Evolutionary conservation across 2,797 vertebrate species (phyloP).

Genomic region (Diceros bicornis): DNA sequence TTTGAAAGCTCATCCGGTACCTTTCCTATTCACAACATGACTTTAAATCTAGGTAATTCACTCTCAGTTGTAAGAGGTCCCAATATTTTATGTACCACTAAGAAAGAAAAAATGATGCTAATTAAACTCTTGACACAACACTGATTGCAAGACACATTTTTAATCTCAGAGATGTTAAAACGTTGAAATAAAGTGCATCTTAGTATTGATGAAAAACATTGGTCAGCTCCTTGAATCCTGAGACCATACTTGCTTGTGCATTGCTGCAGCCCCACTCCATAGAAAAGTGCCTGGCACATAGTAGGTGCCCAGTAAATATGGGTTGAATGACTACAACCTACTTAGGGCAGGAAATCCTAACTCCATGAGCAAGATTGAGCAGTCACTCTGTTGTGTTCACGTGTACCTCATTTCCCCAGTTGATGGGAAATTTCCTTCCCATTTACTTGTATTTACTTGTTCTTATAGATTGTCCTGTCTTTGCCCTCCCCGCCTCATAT

Average conservation of each 20-base stretch:
- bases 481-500: background rate
- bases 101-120: background rate
- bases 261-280: background rate
- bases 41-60: background rate
- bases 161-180: background rate
- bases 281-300: background rate
- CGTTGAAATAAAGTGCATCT: conserved; percentile 18
- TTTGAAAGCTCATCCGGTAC: background rate
- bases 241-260: background rate
- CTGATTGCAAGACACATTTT: background rate
- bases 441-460: background rate
- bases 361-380: background rate
- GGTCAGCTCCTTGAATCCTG: background rate
- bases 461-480: background rate
- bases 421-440: background rate
- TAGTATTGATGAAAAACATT: background rate
- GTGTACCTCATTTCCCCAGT: background rate
- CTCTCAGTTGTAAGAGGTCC: background rate
- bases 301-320: background rate
- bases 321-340: background rate
- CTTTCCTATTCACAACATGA: conserved; percentile 15
- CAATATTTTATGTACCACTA: background rate
- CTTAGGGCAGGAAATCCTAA: conserved; percentile 4
- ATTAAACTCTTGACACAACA: background rate
- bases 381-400: background rate